Evolutionary conservation across 2,113 vertebrate genomes (phyloP).

Genomic region (Lepus timidus): DNA sequence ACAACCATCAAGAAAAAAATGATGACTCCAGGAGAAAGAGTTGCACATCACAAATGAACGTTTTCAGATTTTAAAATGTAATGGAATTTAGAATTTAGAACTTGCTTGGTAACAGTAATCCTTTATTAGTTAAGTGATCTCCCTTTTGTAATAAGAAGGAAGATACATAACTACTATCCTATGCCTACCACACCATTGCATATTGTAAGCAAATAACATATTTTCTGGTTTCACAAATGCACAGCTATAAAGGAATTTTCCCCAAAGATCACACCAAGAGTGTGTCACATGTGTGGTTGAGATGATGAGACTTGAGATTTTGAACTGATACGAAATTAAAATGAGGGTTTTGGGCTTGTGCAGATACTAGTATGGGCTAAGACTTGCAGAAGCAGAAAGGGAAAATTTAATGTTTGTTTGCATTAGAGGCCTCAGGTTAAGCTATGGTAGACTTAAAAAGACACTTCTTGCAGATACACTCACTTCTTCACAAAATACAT

Average conservation of each 20-base stretch:
- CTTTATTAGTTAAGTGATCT: neutral
- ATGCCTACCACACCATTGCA: neutral
- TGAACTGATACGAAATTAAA: no score
- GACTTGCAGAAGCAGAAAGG: neutral
- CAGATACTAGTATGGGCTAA: neutral
- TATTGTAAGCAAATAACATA: neutral
- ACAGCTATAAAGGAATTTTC: neutral
- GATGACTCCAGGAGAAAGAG: no score
- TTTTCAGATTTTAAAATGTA: neutral
- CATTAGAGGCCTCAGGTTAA: neutral
- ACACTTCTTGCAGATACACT: neutral
- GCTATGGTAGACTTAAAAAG: neutral
- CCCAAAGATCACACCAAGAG: neutral
- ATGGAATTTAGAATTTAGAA: neutral
- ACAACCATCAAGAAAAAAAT: neutral
- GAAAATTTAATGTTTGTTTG: neutral
- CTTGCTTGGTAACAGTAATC: neutral
- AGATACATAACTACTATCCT: neutral
- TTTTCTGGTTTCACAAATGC: neutral
- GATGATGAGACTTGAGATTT: neutral
- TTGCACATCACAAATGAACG: neutral
- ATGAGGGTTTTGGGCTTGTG: neutral
- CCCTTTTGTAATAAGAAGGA: neutral
- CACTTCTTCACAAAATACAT: neutral
- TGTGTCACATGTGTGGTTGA: neutral